Conservation (phyloP, 2,888 invertebrate species). For the Caenorhabditis japonica region DNA sequence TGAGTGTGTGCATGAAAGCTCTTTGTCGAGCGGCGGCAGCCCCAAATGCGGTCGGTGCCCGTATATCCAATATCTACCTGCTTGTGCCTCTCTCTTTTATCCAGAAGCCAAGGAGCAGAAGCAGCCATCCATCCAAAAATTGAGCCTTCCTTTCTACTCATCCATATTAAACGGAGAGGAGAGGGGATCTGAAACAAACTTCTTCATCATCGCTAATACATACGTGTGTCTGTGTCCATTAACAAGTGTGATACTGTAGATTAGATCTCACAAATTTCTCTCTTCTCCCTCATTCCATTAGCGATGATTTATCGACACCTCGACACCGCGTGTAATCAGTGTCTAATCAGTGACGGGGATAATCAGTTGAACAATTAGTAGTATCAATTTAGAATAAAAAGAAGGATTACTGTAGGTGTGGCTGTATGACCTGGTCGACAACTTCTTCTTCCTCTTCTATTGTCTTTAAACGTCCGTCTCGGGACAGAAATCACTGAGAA, state of each 20-base stretch:
- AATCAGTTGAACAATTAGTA: too few relatives aligned
- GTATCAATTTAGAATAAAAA: too few relatives aligned
- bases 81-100: constrained; percentile 30
- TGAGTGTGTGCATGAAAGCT: constrained; percentile 48
- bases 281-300: too few relatives aligned
- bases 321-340: too few relatives aligned
- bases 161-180: constrained; percentile 1
- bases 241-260: constrained; percentile 18
- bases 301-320: constrained; percentile 49
- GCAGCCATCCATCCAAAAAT: constrained; percentile 46
- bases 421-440: too few relatives aligned
- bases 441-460: too few relatives aligned
- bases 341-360: too few relatives aligned
- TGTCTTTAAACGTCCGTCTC: neutral
- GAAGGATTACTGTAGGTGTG: too few relatives aligned
- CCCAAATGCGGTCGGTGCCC: too few relatives aligned
- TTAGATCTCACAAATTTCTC: too few relatives aligned
- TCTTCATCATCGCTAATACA: constrained; percentile 5
- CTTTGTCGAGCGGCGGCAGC: constrained; percentile 32
- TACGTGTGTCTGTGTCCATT: constrained; percentile 3
- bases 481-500: constrained; percentile 3
- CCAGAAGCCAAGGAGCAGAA: constrained; percentile 1
- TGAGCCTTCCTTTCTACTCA: constrained; percentile 5
- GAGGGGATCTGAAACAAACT: constrained; percentile 19
- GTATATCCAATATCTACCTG: constrained; percentile 50